Evolutionary conservation across 1,140 invertebrate genomes (phyloP), one percentile per base, ranked within the genome.

Genomic region (Chymomyza costata): DNA sequence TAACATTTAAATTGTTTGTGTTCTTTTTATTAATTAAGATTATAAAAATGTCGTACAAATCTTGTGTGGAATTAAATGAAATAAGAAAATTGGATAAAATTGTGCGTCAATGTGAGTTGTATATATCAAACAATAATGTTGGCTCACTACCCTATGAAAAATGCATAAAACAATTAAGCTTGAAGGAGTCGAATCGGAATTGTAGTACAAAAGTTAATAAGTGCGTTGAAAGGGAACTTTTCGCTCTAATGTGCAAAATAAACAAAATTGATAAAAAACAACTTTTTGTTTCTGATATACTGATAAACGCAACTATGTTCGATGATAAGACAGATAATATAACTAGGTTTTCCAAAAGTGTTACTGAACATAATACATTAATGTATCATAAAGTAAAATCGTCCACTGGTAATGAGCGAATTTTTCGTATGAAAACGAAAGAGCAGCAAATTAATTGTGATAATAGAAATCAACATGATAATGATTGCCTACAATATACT

Each of bases 51-150:
- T 71, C 70, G 30, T 60, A 74, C 51, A 83, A 73, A 47, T 78
- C 74, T 11, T 78, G 65, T 38, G 69, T 83, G 40, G 80, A 83
- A 41, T 31, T 83, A 11, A 69, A 63, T 25, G 80, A 83, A 56
- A 81, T 83, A 25, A 64, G 80, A 21, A 83, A 81, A 57, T 45
- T 81, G 38, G 74, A 83, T 51, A 76, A 65, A 51, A 65, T 83
- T 43, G 58, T 83, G 18, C 65, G 60, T 43, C 80, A 83, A 54
- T 83, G 80, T 40, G 74, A 83, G 31, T 54, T 66, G 8, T 80
- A 66, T 55, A 74, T 78, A 57, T 74, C 62, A 6, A 65, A 65
- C 25, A 65, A 65, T 15, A 65, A 65, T 39, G 51, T 64, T 15
- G 16, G 18, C 1, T 18, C 43, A 14, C 18, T 19, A 8, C 19